Percentiles rank a stretch among this genome's conserved stretches.
Evolutionary conservation across 92 coral and sea anemone species (phyloP).

Genomic region (Epizoanthus illoricatus): DNA sequence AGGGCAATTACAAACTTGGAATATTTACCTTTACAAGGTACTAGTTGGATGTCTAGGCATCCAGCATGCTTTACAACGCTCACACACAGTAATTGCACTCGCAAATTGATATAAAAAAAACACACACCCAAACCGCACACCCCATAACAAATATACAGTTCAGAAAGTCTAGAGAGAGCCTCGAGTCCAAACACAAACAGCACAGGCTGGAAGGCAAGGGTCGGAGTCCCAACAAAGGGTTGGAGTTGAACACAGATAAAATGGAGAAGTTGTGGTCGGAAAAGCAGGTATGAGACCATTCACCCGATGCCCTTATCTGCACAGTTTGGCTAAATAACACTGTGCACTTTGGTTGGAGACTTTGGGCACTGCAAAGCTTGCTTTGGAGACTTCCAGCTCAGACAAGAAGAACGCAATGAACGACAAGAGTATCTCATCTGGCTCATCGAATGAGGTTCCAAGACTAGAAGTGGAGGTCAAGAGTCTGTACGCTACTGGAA

Average conservation of each 20-base stretch:
- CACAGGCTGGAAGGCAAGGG: conserved; percentile 26
- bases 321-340: conserved; percentile 60
- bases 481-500: conserved; percentile 24
- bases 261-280: conserved; percentile 48
- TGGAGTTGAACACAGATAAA: conserved; percentile 31
- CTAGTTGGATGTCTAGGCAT: no score
- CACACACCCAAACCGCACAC: no score
- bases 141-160: no score
- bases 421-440: conserved; percentile 44
- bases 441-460: conserved; percentile 43
- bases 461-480: conserved; percentile 47
- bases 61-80: no score
- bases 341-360: conserved; percentile 63
- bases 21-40: no score
- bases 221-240: conserved; percentile 23
- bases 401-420: conserved; percentile 42
- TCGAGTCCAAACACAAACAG: background rate
- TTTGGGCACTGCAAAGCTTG: conserved; percentile 48
- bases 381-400: conserved; percentile 44
- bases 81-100: no score
- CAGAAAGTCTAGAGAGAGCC: background rate
- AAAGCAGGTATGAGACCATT: conserved; percentile 46
- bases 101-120: no score
- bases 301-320: no score
- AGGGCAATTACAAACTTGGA: no score